A percentile compares a stretch with the other conserved stretches of the same genome.
Evolutionary conservation across 2,797 vertebrate genomes (phyloP).

Genomic region (Champsocephalus esox): DNA sequence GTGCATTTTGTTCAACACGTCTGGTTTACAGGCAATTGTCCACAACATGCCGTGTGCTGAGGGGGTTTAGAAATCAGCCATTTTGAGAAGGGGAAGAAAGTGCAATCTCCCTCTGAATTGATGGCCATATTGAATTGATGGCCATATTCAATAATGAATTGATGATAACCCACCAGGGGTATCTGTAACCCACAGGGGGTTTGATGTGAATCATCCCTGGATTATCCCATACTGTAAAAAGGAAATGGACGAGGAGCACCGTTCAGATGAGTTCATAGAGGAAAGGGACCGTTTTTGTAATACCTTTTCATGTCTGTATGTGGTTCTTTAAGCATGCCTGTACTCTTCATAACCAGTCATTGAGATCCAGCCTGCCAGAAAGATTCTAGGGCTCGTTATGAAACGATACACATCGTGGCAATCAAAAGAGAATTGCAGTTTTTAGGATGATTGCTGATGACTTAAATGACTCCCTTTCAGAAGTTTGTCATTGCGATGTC

Average conservation of each 20-base stretch:
- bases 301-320: constrained; percentile 1
- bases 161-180: constrained; percentile 25
- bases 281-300: too few relatives aligned
- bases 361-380: constrained; percentile 19
- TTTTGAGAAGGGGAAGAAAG: constrained; percentile 20
- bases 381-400: constrained; percentile 22
- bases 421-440: constrained; percentile 42
- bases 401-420: constrained; percentile 33
- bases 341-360: constrained; percentile 29
- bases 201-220: constrained; percentile 28
- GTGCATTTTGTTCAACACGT: constrained; percentile 22
- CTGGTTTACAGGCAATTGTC: constrained; percentile 38
- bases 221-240: not conserved
- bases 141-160: constrained; percentile 32
- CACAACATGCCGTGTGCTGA: constrained; percentile 11
- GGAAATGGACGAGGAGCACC: too few relatives aligned
- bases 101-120: constrained; percentile 35
- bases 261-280: too few relatives aligned
- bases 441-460: constrained; percentile 39
- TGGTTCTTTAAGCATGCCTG: not conserved
- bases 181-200: constrained; percentile 31
- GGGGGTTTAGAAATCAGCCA: not conserved
- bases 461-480: constrained; percentile 17
- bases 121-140: constrained; percentile 18
- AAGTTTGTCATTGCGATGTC: not conserved